Evolutionary conservation across 2,113 vertebrate species (phyloP).

Genomic region (Recurvirostra avosetta): DNA sequence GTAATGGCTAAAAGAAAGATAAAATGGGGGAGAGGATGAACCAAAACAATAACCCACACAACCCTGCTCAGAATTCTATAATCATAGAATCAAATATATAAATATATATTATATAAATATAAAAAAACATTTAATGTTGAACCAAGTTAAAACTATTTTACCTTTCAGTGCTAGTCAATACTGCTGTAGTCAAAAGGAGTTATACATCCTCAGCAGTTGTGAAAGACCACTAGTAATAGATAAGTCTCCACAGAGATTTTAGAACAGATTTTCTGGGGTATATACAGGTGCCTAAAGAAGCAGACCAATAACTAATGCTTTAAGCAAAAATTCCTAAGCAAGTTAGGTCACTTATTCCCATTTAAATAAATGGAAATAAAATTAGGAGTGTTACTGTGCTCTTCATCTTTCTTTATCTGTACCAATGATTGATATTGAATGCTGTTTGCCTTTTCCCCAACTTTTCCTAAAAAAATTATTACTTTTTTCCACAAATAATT

Average conservation of each 20-base stretch:
- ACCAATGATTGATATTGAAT: neutral
- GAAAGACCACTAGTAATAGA: neutral
- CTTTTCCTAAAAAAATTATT: neutral
- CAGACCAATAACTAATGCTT: neutral
- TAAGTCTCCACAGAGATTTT: neutral
- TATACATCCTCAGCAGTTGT: neutral
- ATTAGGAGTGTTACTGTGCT: neutral
- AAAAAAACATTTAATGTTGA: neutral
- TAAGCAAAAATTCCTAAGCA: neutral
- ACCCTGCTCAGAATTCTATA: neutral
- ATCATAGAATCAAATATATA: neutral
- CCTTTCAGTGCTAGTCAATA: neutral
- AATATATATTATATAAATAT: too few species aligned
- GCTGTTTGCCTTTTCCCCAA: neutral
- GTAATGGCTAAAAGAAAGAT: neutral
- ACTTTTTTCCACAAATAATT: neutral
- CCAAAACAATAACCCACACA: neutral
- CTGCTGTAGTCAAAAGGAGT: neutral
- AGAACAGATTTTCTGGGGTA: neutral
- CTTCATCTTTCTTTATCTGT: neutral
- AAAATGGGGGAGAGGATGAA: neutral
- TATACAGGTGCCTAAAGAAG: neutral
- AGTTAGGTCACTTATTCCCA: neutral
- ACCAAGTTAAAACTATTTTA: neutral
- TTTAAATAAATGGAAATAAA: neutral